Percentiles rank a stretch among this genome's conserved stretches.
Evolutionary conservation across 2,888 invertebrate species (phyloP).

Genomic region (Maniola hyperantus): DNA sequence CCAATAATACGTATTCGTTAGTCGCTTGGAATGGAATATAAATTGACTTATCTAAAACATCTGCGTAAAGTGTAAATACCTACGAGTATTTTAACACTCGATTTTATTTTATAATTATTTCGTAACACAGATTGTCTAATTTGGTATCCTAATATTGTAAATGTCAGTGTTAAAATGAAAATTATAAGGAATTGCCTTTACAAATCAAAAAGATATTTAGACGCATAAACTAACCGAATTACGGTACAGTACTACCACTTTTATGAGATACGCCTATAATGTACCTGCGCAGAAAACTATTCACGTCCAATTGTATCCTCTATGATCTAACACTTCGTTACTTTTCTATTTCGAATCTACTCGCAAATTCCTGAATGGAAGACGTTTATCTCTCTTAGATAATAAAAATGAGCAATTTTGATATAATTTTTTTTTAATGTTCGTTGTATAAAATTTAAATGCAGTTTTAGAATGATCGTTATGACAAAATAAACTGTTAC

Average conservation of each 20-base stretch:
- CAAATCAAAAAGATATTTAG: no score
- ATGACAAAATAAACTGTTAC: slow-evolving; percentile 17
- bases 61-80: no score
- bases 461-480: slow-evolving; percentile 31
- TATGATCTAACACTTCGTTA: slow-evolving; percentile 3
- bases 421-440: neutral
- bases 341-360: neutral
- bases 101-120: neutral
- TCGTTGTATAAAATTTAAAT: slow-evolving; percentile 36
- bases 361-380: neutral
- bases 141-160: no score
- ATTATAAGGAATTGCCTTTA: no score
- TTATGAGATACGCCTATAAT: no score
- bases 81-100: neutral
- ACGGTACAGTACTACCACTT: no score
- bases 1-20: slow-evolving; percentile 9
- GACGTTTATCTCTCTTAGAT: neutral
- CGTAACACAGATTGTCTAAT: neutral
- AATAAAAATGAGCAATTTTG: slow-evolving; percentile 9
- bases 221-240: no score
- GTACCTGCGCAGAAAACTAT: no score
- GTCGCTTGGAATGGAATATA: slow-evolving; percentile 20
- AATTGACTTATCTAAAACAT: neutral
- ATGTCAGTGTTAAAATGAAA: no score
- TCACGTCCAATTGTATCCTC: neutral